Conservation (phyloP, 2,797 vertebrate species). For the Falco novaeseelandiae region DNA sequence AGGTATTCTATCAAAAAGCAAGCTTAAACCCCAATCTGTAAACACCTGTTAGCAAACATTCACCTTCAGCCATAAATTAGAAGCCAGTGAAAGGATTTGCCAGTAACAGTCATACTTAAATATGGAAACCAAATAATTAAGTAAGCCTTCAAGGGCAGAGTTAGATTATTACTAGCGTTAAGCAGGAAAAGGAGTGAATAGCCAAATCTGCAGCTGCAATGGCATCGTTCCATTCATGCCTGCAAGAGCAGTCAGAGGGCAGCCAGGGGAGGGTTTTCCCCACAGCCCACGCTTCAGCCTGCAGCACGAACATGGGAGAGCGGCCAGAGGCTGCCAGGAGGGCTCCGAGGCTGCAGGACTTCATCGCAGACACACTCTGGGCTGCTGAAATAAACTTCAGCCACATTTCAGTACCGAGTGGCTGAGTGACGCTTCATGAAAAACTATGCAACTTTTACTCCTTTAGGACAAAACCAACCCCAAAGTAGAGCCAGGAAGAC, state of each 20-base stretch:
- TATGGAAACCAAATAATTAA: background rate
- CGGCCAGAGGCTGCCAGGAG: no score
- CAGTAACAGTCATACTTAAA: background rate
- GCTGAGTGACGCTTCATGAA: background rate
- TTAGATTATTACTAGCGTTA: background rate
- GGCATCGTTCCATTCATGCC: background rate
- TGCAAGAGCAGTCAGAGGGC: background rate
- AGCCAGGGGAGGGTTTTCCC: accelerated
- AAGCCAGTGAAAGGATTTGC: background rate
- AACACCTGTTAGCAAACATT: background rate
- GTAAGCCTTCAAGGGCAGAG: background rate
- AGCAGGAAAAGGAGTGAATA: background rate
- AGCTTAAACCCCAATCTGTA: background rate
- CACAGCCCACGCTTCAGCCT: background rate
- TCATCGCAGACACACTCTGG: background rate
- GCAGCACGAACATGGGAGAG: background rate
- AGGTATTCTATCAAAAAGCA: background rate
- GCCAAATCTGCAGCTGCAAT: background rate
- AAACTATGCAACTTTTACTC: background rate
- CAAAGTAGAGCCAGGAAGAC: background rate
- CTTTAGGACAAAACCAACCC: background rate
- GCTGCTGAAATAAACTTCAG: background rate
- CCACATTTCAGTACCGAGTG: accelerated
- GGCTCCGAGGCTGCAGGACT: no score
- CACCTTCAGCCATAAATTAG: background rate